Percentiles rank a stretch among this genome's conserved stretches.
These are phyloP conservation scores for Trimorus sp. DNA, from an alignment of 2,888 invertebrate genomes.

Conservation along the genomic window DNA sequence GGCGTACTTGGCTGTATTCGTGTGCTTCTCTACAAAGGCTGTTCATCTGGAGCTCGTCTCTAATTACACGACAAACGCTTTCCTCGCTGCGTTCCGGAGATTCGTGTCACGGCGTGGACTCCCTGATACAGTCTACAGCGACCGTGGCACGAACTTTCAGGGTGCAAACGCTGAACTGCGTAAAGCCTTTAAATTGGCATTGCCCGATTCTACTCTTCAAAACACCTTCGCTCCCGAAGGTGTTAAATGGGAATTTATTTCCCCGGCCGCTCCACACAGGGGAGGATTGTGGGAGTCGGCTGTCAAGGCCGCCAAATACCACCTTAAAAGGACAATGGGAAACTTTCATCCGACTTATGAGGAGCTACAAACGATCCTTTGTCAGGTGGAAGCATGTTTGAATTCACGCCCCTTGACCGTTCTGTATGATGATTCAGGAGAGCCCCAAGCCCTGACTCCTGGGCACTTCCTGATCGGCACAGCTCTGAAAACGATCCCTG, in stretches of 20 bases:
- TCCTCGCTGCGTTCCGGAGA: conserved; percentile 1
- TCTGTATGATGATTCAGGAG: background rate
- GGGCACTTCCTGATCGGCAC: background rate
- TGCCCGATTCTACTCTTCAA: background rate
- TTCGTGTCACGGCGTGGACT: conserved; percentile 10
- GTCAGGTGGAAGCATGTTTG: background rate
- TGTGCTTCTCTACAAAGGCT: conserved; percentile 12
- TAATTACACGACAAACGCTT: background rate
- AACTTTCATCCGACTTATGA: background rate
- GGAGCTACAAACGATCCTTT: background rate
- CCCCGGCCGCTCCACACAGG: background rate
- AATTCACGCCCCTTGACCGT: background rate
- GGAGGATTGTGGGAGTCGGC: background rate
- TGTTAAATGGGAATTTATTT: background rate
- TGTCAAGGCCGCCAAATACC: background rate
- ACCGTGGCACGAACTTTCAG: conserved; percentile 2
- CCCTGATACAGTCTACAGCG: conserved; percentile 10
- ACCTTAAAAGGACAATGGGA: background rate
- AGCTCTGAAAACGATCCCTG: background rate
- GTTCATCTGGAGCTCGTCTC: conserved; percentile 3
- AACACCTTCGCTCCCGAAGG: background rate
- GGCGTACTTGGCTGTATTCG: conserved; percentile 10
- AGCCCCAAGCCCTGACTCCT: background rate
- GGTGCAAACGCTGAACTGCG: conserved; percentile 1
- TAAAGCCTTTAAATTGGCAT: background rate